Conservation (phyloP, 2,797 vertebrate species). For the Mormyrus hasselquistii region DNA sequence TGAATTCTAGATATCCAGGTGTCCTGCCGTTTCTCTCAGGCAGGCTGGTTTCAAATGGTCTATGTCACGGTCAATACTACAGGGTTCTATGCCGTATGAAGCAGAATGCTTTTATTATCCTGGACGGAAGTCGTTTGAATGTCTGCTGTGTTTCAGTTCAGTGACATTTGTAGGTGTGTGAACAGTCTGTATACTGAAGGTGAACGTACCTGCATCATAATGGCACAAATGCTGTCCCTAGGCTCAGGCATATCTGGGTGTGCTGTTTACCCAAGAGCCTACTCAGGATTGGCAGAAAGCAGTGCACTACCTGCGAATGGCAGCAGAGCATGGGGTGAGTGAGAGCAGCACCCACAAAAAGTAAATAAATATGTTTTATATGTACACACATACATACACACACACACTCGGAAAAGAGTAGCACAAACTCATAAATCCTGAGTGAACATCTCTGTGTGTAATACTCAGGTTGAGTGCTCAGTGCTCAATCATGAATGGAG, state of each 20-base stretch:
- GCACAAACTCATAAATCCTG: background rate
- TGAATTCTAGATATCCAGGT: background rate
- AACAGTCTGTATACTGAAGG: background rate
- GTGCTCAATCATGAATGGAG: background rate
- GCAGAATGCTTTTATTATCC: background rate
- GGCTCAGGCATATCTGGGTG: slow-evolving; percentile 85
- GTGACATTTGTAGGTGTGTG: background rate
- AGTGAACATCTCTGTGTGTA: background rate
- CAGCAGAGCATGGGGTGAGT: slow-evolving; percentile 68
- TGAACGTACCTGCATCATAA: background rate
- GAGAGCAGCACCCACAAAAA: background rate
- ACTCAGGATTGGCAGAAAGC: slow-evolving; percentile 59
- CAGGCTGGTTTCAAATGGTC: background rate
- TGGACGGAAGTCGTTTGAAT: background rate
- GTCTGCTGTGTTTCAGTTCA: background rate
- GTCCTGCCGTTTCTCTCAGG: background rate
- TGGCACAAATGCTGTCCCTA: slow-evolving; percentile 37
- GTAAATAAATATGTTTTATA: background rate
- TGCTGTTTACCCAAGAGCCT: slow-evolving; percentile 65
- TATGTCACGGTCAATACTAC: background rate
- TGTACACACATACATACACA: background rate
- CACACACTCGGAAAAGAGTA: background rate
- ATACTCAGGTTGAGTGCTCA: background rate
- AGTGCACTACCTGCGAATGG: slow-evolving; percentile 74
- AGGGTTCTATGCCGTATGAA: background rate